Base-by-base conservation (phyloP, 2,797 vertebrate species). In the Brotula barbata region DNA sequence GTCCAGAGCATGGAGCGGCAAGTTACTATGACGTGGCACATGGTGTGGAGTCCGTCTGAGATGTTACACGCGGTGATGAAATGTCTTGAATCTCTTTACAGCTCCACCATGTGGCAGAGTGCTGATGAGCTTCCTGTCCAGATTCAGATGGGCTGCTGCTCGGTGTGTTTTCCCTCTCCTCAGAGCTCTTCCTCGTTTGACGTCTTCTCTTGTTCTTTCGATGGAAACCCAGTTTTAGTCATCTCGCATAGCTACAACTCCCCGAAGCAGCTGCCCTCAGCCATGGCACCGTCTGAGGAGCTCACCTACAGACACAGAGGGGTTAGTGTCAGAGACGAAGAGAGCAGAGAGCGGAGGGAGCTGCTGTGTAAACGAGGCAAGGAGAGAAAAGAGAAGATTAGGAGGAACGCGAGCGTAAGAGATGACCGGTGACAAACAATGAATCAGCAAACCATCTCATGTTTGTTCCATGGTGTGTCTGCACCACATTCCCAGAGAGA, bases 1-100 rank as follows among this genome's bases (percentile, higher is more conserved):
- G 95, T 98, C 97, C 97, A 99, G 7, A 99, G 94, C 95, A 99
- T 95, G 1, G 97, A 99, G 78, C 97, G 95, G 72, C 96, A 98
- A 0, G 97, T 99, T 70, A 99, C 95, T 64, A 99, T 98, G 68
- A 98, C 96, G 88, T 97, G 96, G 92, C 96, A 98, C 97, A 99
- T 98, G 90, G 88, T 87, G 92, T 14, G 41, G 11, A 36, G 22
- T 34, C 50, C 64, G 39, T 54, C 7, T 47, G 36, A 58, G 31
- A 47, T 21, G 16, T 13, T 22, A 23, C 41, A 45, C 44, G 4
- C 34, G 25, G 40, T 25, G 22, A 52, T 2, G 13, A 41, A 66
- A 55, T 58, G 43, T 22, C 9, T 43, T 14, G 6, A 69, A 53
- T 43, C 21, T 3, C 22, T 58, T 69, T 37, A n/a, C 50, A 48